Evolutionary conservation across 1,140 invertebrate genomes (phyloP), one percentile per base, ranked within the genome.

Genomic region (Eumeta japonica): DNA sequence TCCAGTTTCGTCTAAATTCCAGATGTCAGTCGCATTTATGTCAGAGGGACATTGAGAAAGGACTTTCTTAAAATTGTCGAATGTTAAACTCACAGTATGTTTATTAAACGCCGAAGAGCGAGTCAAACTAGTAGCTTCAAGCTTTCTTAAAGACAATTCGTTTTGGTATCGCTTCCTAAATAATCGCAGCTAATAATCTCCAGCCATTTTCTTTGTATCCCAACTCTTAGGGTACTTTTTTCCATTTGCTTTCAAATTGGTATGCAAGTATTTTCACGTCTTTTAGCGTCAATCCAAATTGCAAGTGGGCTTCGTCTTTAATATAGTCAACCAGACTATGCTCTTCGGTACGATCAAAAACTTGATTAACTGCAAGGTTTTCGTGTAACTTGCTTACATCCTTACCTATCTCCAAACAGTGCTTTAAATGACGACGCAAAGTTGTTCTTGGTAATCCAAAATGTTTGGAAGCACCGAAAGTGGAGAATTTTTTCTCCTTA

Each of bases 1-100:
- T 16, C 55, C 60, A 17, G 46, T 67, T 44, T 58, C 56, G 38
- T 55, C 56, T 19, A 51, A 30, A 46, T 64, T 63, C 37, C 45
- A 63, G 31, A 58, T 50, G 31, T 55, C 45, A 30, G 42, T 13
- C 9, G 45, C n/a, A n/a, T n/a, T n/a, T n/a, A n/a, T n/a, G n/a
- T n/a, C n/a, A n/a, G n/a, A n/a, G n/a, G 41, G 35, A 39, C 28
- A 48, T 44, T 29, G 37, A 19, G 37, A 37, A 38, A 33, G 15
- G 27, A 28, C 35, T 37, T 42, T 42, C 40, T 37, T 42, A n/a
- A n/a, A n/a, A n/a, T n/a, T n/a, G n/a, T n/a, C n/a, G n/a, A n/a
- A n/a, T n/a, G n/a, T n/a, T n/a, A n/a, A n/a, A n/a, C n/a, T n/a
- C n/a, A n/a, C n/a, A n/a, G n/a, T n/a, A n/a, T n/a, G n/a, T n/a